A percentile compares a stretch with the other conserved stretches of the same genome.
These are phyloP conservation scores for Cinara cedri DNA, from an alignment of 2,888 invertebrate species.

Conservation along the genomic window DNA sequence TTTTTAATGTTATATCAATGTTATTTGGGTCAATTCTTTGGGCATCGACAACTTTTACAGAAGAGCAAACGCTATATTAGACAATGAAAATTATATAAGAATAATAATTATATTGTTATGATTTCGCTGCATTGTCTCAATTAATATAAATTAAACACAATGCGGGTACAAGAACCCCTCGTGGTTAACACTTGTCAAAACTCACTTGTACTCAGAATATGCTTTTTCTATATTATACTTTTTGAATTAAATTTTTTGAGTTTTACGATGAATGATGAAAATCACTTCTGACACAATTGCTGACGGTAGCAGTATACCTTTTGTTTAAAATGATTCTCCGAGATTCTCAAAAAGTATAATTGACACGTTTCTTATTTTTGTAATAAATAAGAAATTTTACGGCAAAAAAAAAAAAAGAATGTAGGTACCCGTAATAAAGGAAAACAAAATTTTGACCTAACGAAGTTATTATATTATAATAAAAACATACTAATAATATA, in stretches of 20 bases:
- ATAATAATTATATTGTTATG: background rate
- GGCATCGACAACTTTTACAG: no score
- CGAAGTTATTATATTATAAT: no score
- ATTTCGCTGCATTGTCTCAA: background rate
- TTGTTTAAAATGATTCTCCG: background rate
- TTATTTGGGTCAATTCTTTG: no score
- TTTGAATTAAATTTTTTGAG: conserved; percentile 2
- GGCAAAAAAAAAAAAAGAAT: background rate
- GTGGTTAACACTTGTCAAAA: background rate
- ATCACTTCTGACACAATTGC: conserved; percentile 9
- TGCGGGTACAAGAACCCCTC: background rate
- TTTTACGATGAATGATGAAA: conserved; percentile 16
- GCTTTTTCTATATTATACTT: background rate
- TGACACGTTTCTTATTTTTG: conserved; percentile 14
- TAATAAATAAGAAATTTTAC: background rate
- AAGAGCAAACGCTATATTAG: no score
- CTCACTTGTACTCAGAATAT: background rate
- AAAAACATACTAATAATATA: no score
- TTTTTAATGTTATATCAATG: no score
- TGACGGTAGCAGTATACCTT: conserved; percentile 5
- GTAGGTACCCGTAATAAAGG: no score
- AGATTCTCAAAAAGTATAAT: background rate
- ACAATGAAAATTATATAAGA: background rate
- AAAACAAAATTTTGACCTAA: no score
- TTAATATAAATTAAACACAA: conserved; percentile 10